Evolutionary conservation across 2,797 vertebrate species (phyloP).

Genomic region (Schizothorax lantsangensis): DNA sequence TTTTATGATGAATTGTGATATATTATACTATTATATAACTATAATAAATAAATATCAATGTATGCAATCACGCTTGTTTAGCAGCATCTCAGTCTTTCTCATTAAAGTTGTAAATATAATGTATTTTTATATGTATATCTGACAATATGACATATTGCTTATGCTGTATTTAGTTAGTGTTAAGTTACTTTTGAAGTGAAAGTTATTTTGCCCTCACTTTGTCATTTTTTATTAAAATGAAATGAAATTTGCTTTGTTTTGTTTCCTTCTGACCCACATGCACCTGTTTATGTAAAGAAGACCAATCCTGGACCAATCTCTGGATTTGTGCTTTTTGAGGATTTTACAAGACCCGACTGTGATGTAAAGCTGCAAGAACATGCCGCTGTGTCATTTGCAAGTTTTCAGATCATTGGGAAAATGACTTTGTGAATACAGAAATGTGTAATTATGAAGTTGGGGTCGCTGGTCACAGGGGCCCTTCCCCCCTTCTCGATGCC

Average conservation of each 20-base stretch:
- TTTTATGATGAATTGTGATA: background rate
- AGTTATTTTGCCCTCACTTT: background rate
- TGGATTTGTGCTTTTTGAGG: background rate
- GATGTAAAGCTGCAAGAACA: conserved; percentile 43
- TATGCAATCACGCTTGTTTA: background rate
- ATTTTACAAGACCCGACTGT: background rate
- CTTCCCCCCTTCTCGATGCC: conserved; percentile 65
- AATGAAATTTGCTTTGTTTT: background rate
- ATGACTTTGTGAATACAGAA: conserved; percentile 73
- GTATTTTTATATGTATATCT: background rate
- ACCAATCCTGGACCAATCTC: background rate
- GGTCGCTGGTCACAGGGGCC: conserved; percentile 56
- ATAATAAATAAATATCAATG: no score
- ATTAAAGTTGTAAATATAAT: background rate
- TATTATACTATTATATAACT: background rate
- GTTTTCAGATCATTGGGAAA: conserved; percentile 75
- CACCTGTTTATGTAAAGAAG: background rate
- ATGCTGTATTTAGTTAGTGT: background rate
- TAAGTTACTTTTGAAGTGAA: background rate
- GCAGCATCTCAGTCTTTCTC: background rate
- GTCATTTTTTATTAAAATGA: background rate
- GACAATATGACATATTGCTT: background rate
- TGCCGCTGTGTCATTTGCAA: conserved; percentile 77
- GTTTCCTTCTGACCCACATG: conserved; percentile 7
- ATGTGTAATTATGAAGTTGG: conserved; percentile 68